Evolutionary conservation across 2,113 vertebrate genomes (phyloP).

Genomic region (Blennius ocellaris): DNA sequence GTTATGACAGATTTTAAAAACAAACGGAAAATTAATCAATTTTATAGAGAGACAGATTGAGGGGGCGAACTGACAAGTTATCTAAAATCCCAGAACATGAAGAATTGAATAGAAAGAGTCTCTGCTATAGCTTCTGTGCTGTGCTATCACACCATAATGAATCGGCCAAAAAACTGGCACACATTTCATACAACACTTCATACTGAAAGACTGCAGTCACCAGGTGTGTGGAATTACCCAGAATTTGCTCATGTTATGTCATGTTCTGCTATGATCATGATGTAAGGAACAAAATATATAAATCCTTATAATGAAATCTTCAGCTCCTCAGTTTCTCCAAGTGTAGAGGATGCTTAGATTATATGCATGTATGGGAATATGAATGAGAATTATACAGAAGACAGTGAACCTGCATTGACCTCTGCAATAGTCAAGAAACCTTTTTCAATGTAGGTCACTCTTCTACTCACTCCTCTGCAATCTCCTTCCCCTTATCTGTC

Average conservation of each 20-base stretch:
- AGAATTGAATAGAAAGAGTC: constrained; percentile 25
- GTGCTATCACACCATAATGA: constrained; percentile 14
- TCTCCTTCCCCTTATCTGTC: constrained; percentile 31
- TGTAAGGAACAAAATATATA: background rate
- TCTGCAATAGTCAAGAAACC: constrained; percentile 60
- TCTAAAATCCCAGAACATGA: constrained; percentile 24
- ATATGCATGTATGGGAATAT: background rate
- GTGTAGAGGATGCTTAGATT: background rate
- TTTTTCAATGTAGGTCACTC: constrained; percentile 73
- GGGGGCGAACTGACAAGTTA: constrained; percentile 38
- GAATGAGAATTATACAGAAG: constrained; percentile 25
- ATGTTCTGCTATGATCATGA: background rate
- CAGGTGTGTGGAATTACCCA: background rate
- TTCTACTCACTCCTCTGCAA: constrained; percentile 36
- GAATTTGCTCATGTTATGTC: background rate
- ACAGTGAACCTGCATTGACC: constrained; percentile 60
- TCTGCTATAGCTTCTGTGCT: constrained; percentile 10
- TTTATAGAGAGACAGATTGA: background rate
- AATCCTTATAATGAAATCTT: too few relatives aligned
- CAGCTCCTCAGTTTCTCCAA: too few relatives aligned
- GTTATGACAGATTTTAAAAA: too few relatives aligned
- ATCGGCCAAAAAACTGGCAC: constrained; percentile 6
- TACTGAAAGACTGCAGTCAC: background rate
- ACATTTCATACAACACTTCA: background rate
- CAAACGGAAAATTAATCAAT: too few relatives aligned